Conservation (phyloP, 2,797 vertebrate genomes). For the Urocyon cinereoargenteus region DNA sequence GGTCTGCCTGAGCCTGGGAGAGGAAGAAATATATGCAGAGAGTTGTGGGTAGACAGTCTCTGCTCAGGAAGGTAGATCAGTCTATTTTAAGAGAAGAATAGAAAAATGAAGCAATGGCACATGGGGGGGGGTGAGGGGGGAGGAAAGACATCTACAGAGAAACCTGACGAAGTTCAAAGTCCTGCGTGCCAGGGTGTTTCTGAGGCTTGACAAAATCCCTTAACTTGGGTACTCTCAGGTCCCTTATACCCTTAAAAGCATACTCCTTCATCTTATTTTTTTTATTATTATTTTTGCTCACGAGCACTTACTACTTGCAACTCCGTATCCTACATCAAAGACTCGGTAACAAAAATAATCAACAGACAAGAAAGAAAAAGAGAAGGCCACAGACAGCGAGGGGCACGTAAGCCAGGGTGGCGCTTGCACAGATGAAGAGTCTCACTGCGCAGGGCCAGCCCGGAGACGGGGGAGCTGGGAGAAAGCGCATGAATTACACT, state of each 20-base stretch:
- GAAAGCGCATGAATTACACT: neutral
- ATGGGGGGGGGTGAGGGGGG: neutral
- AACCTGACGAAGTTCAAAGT: neutral
- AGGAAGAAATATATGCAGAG: neutral
- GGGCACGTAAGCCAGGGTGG: neutral
- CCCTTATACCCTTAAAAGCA: neutral
- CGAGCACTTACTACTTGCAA: neutral
- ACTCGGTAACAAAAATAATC: constrained; percentile 18
- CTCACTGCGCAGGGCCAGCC: fast-evolving
- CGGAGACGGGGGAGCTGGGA: neutral
- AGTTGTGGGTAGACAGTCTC: neutral
- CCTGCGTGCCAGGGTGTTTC: neutral
- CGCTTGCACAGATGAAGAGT: neutral
- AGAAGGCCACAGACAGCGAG: neutral
- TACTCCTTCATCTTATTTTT: neutral
- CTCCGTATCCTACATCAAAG: neutral
- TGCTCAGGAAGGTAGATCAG: neutral
- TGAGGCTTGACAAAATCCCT: neutral
- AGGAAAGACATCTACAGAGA: neutral
- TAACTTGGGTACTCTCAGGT: neutral
- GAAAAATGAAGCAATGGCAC: neutral
- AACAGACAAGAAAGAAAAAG: neutral
- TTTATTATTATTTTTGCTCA: neutral
- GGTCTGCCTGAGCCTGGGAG: neutral
- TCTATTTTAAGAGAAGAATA: neutral